Conservation (phyloP, 64 coral and sea anemone species). For the Trachythela sp. region DNA sequence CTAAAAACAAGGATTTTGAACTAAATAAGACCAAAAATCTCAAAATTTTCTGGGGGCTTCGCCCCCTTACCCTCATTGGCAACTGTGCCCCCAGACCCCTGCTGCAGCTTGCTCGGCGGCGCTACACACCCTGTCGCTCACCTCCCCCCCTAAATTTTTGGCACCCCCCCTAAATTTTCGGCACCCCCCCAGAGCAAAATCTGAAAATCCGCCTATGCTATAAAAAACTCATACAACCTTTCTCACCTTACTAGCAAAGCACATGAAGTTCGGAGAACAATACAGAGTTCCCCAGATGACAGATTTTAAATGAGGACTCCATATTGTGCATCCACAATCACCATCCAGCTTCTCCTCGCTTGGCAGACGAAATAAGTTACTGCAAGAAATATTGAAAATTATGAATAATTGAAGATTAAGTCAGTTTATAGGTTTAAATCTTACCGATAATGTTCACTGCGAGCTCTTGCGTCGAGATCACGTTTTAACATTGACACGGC, state of each 20-base stretch:
- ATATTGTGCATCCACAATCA: slow-evolving; percentile 84
- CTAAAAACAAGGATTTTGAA: too few species aligned
- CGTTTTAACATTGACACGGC: slow-evolving; percentile 77
- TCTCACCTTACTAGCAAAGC: slow-evolving; percentile 78
- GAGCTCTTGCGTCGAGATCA: slow-evolving; percentile 85
- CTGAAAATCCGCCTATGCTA: too few species aligned
- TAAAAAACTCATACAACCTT: too few species aligned
- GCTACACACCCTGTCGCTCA: too few species aligned
- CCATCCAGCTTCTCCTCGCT: slow-evolving; percentile 91
- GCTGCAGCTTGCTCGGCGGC: too few species aligned
- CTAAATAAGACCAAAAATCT: too few species aligned
- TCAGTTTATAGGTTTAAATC: not conserved
- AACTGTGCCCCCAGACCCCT: too few species aligned
- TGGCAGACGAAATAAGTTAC: slow-evolving; percentile 90
- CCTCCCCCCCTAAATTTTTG: too few species aligned
- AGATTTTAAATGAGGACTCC: slow-evolving; percentile 85
- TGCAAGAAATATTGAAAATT: slow-evolving; percentile 1
- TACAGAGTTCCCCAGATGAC: slow-evolving; percentile 81
- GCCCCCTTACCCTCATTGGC: too few species aligned
- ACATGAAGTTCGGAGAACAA: slow-evolving; percentile 89
- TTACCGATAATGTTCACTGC: slow-evolving; percentile 96
- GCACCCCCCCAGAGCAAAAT: too few species aligned
- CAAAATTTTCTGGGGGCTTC: too few species aligned
- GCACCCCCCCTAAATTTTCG: too few species aligned
- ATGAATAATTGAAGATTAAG: not conserved